Base-by-base conservation (phyloP, 2,113 vertebrate genomes). In the Xiphophorus maculatus region DNA sequence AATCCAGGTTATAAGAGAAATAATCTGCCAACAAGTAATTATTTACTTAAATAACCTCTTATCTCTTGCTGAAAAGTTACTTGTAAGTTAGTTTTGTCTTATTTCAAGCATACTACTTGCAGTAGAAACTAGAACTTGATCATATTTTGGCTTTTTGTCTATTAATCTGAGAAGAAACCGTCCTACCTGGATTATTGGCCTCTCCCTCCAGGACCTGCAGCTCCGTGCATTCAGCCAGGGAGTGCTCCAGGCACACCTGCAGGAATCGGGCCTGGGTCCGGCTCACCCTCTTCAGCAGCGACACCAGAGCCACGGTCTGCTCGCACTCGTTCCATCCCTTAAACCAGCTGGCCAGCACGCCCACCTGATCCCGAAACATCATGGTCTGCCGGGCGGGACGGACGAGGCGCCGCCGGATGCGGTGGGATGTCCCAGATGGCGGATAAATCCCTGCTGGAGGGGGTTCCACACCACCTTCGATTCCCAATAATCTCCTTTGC, bases 301-400 rank as follows among this genome's bases (percentile, higher is more conserved):
- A 98, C 77, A 99, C 94, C 93, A 99, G 92, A 28, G 98, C 97
- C 91, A 99, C 98, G 44, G 98, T 99, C 96, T 99, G 98, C 83
- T 99, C 98, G 9, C 98, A 99, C 90, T 99, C 97, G 15, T 99
- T 99, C 98, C 98, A 99, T 84, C 98, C 97, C 93, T 99, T 99
- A 89, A 99, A 99, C 98, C 98, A 99, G 83, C 97, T 96, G 91
- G 96, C 96, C 82, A 99, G 88, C 84, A 99, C 96, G 85, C 97
- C 96, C 71, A 99, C 98, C 96, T 99, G 98, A 93, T 99, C 98
- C 65, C 97, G 97, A 96, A 99, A 99, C 98, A 99, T 99, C 97
- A 98, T 99, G 96, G 92, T 97, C 95, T 92, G 94, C 69, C 64
- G 77, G 77, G 40, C 17, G 32, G 85, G 86, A 10, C 6, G 22